phyloP scores from a whole-genome alignment of 2,888 invertebrate genomes.

The Mythimna loreyi region DNA sequence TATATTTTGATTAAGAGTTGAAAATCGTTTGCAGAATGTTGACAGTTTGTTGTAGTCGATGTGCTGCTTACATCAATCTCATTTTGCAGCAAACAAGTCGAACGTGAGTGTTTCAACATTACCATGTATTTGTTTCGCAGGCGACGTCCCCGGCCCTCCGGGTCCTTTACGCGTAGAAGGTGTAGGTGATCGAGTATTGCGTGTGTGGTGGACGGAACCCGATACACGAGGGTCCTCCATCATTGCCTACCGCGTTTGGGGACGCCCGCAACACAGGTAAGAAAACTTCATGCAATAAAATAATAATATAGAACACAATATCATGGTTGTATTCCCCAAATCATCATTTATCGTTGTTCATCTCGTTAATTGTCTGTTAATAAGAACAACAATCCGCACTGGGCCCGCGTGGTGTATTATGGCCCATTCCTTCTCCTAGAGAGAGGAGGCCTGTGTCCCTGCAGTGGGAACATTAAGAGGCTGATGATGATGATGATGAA shows the following conservation, averaged over 20 bases:
- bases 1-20: no score
- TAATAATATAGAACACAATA: background rate
- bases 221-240: constrained; percentile 95
- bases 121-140: constrained; percentile 78
- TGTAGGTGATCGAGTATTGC: constrained; percentile 93
- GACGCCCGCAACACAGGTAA: constrained; percentile 86
- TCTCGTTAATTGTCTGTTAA: background rate
- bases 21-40: no score
- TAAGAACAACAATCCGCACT: no score
- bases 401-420: no score
- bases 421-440: no score
- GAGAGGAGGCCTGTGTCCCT: no score
- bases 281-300: background rate
- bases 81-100: no score
- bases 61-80: no score
- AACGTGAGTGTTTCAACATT: background rate
- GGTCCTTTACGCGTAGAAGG: constrained; percentile 94
- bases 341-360: no score
- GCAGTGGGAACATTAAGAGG: no score
- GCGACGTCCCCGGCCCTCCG: constrained; percentile 95
- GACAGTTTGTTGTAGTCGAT: no score
- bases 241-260: constrained; percentile 94
- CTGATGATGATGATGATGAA: no score
- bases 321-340: background rate
- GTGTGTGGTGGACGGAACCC: constrained; percentile 95